phyloP scores from a whole-genome alignment of 2,888 invertebrate species.

The Ochropleura plecta region DNA sequence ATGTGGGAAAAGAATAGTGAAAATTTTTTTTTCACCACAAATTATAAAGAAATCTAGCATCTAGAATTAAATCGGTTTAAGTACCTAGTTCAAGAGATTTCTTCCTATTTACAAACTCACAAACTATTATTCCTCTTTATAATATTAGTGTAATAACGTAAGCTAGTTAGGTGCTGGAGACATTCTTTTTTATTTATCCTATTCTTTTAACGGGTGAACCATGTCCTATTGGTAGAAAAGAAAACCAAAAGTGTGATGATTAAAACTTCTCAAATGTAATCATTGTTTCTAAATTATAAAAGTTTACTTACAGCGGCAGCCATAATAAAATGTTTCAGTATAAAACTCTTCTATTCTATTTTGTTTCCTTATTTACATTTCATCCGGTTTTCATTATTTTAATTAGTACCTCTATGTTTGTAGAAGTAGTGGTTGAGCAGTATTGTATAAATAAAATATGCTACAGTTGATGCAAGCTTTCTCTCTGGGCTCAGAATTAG shows the following conservation, averaged over 20 bases:
- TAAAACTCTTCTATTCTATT: neutral
- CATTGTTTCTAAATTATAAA: neutral
- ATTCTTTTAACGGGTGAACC: neutral
- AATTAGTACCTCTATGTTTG: conserved; percentile 22
- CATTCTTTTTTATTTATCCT: neutral
- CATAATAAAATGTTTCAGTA: neutral
- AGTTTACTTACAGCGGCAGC: neutral
- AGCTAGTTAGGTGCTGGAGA: neutral
- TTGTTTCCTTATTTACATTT: conserved; percentile 12
- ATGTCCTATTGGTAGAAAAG: neutral
- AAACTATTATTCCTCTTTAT: too few species aligned
- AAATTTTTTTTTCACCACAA: too few species aligned
- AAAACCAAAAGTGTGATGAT: neutral
- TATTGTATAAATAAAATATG: conserved; percentile 16
- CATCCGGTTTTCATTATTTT: conserved; percentile 27
- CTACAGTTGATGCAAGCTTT: conserved; percentile 5
- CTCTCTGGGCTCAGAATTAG: conserved; percentile 20
- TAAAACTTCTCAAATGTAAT: neutral
- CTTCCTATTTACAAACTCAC: too few species aligned
- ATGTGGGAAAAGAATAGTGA: too few species aligned
- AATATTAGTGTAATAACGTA: neutral
- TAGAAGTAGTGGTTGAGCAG: conserved; percentile 4
- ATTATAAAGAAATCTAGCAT: too few species aligned
- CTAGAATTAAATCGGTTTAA: too few species aligned
- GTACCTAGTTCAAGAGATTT: too few species aligned